Conservation (phyloP, 2,797 vertebrate genomes). For the Typhlichthys eigenmanni region DNA sequence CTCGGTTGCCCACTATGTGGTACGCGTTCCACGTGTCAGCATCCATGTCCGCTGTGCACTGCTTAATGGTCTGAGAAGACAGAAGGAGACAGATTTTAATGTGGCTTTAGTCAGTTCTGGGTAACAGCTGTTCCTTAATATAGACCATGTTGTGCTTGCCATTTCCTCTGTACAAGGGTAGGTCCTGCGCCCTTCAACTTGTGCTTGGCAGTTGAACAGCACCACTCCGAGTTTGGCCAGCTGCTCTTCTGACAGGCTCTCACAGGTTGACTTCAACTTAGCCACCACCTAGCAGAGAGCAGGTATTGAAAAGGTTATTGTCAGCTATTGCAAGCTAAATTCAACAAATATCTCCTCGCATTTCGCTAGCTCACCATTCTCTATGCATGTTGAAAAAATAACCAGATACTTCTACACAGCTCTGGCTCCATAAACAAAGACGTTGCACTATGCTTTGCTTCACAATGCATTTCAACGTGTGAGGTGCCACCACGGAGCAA, state of each 20-base stretch:
- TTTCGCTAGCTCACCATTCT: no score
- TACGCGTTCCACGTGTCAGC: conserved; percentile 85
- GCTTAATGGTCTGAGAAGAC: conserved; percentile 71
- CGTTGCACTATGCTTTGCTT: no score
- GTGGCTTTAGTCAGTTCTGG: background rate
- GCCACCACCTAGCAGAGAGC: conserved; percentile 67
- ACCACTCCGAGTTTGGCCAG: conserved; percentile 78
- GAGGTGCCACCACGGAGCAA: no score
- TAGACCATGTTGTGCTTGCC: conserved; percentile 56
- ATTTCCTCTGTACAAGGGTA: conserved; percentile 73
- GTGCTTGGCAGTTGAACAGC: conserved; percentile 81
- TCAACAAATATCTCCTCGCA: no score
- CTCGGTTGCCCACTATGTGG: conserved; percentile 85
- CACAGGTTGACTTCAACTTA: conserved; percentile 69
- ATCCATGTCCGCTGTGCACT: conserved; percentile 83
- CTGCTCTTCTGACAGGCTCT: conserved; percentile 77
- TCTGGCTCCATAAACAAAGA: no score
- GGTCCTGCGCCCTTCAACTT: conserved; percentile 67
- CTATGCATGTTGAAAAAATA: no score
- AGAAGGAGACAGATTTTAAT: background rate
- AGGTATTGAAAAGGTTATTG: background rate
- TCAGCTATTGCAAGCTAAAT: no score
- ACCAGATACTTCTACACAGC: no score
- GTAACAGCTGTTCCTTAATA: background rate
- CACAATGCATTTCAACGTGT: no score